Conservation (phyloP, 2,113 vertebrate genomes). For the Malurus alboscapulatus region DNA sequence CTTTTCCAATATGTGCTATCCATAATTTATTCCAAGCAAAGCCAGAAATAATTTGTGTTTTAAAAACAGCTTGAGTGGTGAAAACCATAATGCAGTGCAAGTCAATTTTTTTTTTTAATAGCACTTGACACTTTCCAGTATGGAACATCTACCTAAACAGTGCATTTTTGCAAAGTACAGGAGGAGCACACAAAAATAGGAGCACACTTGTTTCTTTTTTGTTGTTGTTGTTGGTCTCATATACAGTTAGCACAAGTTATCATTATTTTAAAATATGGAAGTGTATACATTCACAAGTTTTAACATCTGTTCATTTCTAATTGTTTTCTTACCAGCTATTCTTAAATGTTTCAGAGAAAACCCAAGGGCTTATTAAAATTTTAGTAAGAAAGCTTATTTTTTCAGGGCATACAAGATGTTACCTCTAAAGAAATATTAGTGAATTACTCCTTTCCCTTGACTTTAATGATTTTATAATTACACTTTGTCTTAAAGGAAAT, state of each 20-base stretch:
- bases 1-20: neutral
- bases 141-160: neutral
- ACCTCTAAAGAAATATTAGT: conserved; percentile 15
- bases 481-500: conserved; percentile 34
- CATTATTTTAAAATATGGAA: conserved; percentile 35
- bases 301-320: conserved; percentile 62
- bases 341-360: conserved; percentile 38
- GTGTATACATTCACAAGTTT: conserved; percentile 54
- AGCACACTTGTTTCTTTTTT: neutral
- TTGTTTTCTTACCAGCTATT: conserved; percentile 53
- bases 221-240: neutral
- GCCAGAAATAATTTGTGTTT: neutral
- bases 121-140: neutral
- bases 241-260: neutral
- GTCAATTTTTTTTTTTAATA: neutral
- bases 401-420: neutral
- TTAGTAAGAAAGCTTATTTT: conserved; percentile 18
- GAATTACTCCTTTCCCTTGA: conserved; percentile 29
- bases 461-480: conserved; percentile 35
- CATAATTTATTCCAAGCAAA: neutral
- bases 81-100: neutral
- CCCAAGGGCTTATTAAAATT: conserved; percentile 55
- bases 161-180: neutral
- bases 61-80: neutral
- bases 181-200: neutral